Evolutionary conservation across 2,888 invertebrate species (phyloP), one percentile per base, ranked within the genome.

Genomic region (Cenopis cana): DNA sequence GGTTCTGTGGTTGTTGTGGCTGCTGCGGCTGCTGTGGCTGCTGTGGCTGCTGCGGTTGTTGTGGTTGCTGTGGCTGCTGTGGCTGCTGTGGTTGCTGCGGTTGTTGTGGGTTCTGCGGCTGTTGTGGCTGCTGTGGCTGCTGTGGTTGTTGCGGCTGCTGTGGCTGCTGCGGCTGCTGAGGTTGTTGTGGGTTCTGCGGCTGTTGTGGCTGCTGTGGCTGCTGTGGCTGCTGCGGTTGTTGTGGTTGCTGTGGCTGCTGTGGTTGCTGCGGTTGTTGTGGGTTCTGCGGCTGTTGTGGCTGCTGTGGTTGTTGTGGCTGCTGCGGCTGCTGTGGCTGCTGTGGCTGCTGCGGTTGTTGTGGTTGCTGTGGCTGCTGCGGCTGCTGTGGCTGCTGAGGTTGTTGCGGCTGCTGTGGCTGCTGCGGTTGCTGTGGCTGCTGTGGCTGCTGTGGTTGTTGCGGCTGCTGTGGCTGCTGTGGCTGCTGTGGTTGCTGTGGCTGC

Each of bases 301-400:
- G 9, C 33, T 56, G 36, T 33, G 56, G 56, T 1, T 56, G 17
- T 10, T 56, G 56, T 17, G 56, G 33, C 2, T 56, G 56, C 17
- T 56, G 56, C 17, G 56, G 56, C n/a, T 56, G 33, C 17, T 56
- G 56, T 56, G 56, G 56, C 0, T 33, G 9, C 17, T 56, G 56
- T 10, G 56, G 56, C 36, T 56, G 56, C 3, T 36, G 36, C 17
- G 56, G 56, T 0, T 56, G 5, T 10, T 56, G 56, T 11, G 56
- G 56, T 2, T 56, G 33, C 17, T 36, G 33, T 9, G 56, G 36
- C 8, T 56, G 33, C 10, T 36, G 36, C 10, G 56, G 56, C n/a
- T 33, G 29, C 33, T 36, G 33, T 56, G 56, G 56, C 10, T 56
- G 33, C 10, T 36, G 33, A 10, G 56, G 56, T 1, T 56, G n/a